Evolutionary conservation across 2,888 invertebrate genomes (phyloP).

Genomic region (Neocrepidodera transversa): DNA sequence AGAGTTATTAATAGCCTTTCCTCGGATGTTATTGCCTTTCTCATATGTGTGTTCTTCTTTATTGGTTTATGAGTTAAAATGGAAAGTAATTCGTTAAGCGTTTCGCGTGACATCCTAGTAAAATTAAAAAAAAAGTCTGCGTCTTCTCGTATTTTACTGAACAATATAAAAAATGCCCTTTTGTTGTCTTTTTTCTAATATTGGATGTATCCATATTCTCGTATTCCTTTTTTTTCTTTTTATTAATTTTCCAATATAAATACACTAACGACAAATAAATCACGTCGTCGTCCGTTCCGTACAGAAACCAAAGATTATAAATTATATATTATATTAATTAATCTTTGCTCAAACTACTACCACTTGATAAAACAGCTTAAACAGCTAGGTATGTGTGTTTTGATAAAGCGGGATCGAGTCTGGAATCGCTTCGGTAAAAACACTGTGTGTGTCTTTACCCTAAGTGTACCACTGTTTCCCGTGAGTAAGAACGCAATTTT

Average conservation of each 20-base stretch:
- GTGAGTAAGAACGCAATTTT: too few species aligned
- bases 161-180: constrained; percentile 30
- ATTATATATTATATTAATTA: too few species aligned
- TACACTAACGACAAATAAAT: too few species aligned
- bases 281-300: too few species aligned
- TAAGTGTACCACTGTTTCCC: too few species aligned
- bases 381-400: too few species aligned
- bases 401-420: too few species aligned
- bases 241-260: constrained; percentile 18
- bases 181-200: constrained; percentile 28
- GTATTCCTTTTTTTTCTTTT: constrained; percentile 27
- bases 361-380: too few species aligned
- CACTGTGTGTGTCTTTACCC: too few species aligned
- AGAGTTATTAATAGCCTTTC: constrained; percentile 32
- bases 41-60: constrained; percentile 30
- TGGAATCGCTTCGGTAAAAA: too few species aligned
- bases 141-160: constrained; percentile 21
- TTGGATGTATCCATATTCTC: constrained; percentile 30
- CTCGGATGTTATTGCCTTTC: constrained; percentile 29
- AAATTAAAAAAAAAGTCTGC: constrained; percentile 31
- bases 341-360: too few species aligned
- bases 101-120: constrained; percentile 27
- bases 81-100: constrained; percentile 26
- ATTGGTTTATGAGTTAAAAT: constrained; percentile 28
- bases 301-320: too few species aligned